These are phyloP conservation scores for Myrmecophaga tridactyla DNA, from an alignment of 2,113 vertebrate species.

Conservation along the genomic window DNA sequence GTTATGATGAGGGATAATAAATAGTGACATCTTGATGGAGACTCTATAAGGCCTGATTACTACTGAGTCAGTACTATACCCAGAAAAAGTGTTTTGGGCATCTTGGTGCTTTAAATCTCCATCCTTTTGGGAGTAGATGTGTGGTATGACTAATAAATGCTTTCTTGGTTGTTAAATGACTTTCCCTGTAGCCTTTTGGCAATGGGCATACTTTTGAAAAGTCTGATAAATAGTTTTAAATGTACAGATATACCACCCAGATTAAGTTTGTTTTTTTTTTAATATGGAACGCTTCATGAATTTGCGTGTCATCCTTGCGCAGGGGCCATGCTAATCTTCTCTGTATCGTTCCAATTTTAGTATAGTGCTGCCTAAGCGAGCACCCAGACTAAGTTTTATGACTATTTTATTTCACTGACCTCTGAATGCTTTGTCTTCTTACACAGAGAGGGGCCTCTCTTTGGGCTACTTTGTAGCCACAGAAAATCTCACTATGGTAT, in stretches of 20 bases:
- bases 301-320: too few relatives aligned
- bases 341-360: too few relatives aligned
- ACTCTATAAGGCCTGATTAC: not conserved
- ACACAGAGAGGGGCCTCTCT: not conserved
- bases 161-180: not conserved
- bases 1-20: not conserved
- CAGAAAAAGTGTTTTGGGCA: not conserved
- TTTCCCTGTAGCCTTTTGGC: not conserved
- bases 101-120: not conserved
- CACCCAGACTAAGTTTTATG: not conserved
- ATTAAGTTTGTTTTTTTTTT: too few relatives aligned
- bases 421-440: not conserved
- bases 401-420: not conserved
- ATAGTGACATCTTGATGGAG: not conserved
- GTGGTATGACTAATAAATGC: not conserved
- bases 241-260: not conserved
- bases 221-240: constrained; percentile 16
- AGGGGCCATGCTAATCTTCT: too few relatives aligned
- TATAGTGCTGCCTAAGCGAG: too few relatives aligned
- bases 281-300: too few relatives aligned
- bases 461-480: not conserved
- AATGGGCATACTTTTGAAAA: not conserved
- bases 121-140: not conserved
- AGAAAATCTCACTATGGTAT: not conserved
- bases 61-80: not conserved